Base-by-base conservation (phyloP, 2,113 vertebrate species). In the Ailurus styani region DNA sequence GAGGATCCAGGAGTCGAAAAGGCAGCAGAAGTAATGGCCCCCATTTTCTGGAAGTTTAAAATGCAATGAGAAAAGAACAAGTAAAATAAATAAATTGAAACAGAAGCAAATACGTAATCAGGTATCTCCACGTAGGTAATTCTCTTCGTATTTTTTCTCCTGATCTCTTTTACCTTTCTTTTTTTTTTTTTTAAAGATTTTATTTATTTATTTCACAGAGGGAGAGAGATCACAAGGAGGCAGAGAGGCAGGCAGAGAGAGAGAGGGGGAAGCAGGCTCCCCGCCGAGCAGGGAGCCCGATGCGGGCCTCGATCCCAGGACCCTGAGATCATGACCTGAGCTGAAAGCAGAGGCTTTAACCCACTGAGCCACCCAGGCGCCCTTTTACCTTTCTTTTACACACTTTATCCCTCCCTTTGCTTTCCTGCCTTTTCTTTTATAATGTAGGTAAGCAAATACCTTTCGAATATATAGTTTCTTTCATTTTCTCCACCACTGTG, bases 41-140 rank as follows among this genome's bases (percentile, higher is more conserved):
- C 73, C 57, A 83, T 81, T 75, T 96, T 96, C 87, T 93, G 47
- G 55, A 96, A 90, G 70, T 93, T 96, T 95, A 89, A 96, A 93
- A 95, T 73, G 82, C 75, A 96, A 42, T 93, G 29, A 94, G 50
- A 86, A 93, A 82, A 95, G 45, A 97, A 81, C 40, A 88, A 72
- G 68, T 52, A 87, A 94, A 95, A 87, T 73, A 96, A 84, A 52
- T 55, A 54, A 72, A 81, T 3, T 70, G 57, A 95, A 87, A 70
- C n/a, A 93, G 84, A 96, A 88, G 55, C 27, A 88, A 93, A 68
- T 83, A 68, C 10, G 50, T 55, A 79, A 62, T 82, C 42, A 34
- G 14, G n/a, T 62, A n/a, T 20, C 45, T 14, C 18, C 37, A 87
- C 6, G 23, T 42, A 87, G 29, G 9, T 57, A 18, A 84, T 60